phyloP scores from a whole-genome alignment of 2,113 vertebrate genomes.

The Chunga burmeisteri region DNA sequence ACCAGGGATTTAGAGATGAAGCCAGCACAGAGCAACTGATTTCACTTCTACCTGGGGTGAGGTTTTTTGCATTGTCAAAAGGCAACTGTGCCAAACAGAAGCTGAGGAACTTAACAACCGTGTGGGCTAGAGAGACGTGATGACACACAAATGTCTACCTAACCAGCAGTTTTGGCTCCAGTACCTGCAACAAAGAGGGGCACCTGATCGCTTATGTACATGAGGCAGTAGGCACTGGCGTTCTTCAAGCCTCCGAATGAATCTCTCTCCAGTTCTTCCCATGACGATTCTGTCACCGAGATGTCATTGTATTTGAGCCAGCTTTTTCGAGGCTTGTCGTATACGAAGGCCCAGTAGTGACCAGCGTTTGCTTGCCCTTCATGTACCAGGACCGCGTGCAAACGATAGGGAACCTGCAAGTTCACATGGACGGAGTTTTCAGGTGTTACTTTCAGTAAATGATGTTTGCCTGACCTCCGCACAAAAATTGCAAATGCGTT shows the following conservation, averaged over 20 bases:
- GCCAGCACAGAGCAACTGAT: fast-evolving
- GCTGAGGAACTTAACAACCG: fast-evolving
- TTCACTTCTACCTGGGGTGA: not conserved
- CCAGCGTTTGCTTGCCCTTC: conserved; percentile 95
- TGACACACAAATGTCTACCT: fast-evolving
- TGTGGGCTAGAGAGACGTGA: not conserved
- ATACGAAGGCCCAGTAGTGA: conserved; percentile 98
- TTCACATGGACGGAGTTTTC: fast-evolving
- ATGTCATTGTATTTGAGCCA: conserved; percentile 98
- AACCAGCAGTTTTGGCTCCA: not conserved
- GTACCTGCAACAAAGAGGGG: conserved; percentile 80
- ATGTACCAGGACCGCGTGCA: conserved; percentile 93
- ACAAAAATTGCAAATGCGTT: not conserved
- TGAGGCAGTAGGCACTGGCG: conserved; percentile 95
- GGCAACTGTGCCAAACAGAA: not conserved
- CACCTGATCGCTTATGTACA: conserved; percentile 88
- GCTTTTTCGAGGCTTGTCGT: conserved; percentile 79
- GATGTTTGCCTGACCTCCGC: not conserved
- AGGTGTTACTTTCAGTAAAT: not conserved
- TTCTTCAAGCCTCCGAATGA: conserved; percentile 92
- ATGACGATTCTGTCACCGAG: conserved; percentile 87
- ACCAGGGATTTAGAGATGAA: not conserved
- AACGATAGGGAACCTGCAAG: conserved; percentile 89
- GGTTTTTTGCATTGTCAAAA: not conserved
- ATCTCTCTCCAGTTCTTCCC: conserved; percentile 94